Base-by-base conservation (phyloP, 2,888 invertebrate genomes). In the Ametastegia equiseti region DNA sequence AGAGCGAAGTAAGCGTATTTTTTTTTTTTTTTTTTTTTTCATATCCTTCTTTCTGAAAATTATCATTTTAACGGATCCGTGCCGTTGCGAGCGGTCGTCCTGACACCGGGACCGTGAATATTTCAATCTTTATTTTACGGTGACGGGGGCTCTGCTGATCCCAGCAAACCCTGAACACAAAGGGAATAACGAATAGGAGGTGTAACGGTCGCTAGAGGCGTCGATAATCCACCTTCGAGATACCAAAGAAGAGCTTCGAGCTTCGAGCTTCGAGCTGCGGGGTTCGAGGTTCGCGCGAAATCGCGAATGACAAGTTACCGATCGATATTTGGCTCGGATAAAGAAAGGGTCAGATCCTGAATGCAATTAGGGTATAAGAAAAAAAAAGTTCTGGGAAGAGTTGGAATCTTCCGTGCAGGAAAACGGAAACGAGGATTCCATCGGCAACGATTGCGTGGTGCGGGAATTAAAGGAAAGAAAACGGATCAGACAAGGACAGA, bases 121-220 rank as follows among this genome's bases (percentile, higher is more conserved):
- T 75, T 75, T 75, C 75, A 75, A 75, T 75, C 75, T 75, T 75
- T 75, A 75, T 75, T 75, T 75, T 54, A 54, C 54, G 75, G 30
- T n/a, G 36, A 54, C 75, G 50, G 75, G 19, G 75, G 54, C 75
- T 54, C 54, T 75, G 54, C 75, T 75, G 75, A 75, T 54, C 75
- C 54, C 75, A 54, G 75, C 50, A 75, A 75, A 54, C 75, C 36
- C 36, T 13, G 75, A 75, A 75, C 75, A 75, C 75, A 75, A 75
- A 75, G 75, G 36, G 75, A 75, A 75, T 75, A 75, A 75, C 75
- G 75, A 75, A 75, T 75, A 54, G 75, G 75, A 50, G 75, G 75
- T 50, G 50, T 33, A 75, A 50, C 75, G 75, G 36, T 19, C 75
- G 36, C 2, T 75, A 75, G 36, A 30, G 45, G 54, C 73, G 36